Conservation (phyloP, 2,113 vertebrate species). For the Neogale vison region DNA sequence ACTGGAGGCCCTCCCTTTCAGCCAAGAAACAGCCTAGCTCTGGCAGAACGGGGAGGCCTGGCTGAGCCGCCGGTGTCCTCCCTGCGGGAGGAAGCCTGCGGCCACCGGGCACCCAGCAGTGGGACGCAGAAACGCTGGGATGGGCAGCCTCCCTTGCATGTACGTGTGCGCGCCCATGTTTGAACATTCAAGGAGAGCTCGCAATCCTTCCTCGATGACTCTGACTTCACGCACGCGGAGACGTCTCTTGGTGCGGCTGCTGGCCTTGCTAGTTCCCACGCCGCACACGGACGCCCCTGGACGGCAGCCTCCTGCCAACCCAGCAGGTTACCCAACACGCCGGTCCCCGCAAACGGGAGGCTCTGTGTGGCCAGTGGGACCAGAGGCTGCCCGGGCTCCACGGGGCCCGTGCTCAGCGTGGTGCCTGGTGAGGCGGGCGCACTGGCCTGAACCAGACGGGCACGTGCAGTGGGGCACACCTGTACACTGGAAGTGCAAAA, state of each 20-base stretch:
- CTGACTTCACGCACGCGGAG: not conserved
- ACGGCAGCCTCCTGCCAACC: not conserved
- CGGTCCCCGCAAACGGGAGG: not conserved
- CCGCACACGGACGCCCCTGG: not conserved
- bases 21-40: not conserved
- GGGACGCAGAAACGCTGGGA: not conserved
- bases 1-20: not conserved
- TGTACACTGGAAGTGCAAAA: accelerated
- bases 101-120: not conserved
- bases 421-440: not conserved
- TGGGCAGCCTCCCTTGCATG: not conserved
- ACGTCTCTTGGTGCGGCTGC: not conserved
- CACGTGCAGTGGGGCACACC: accelerated
- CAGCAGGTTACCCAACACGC: accelerated
- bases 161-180: not conserved
- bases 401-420: accelerated
- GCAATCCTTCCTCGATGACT: not conserved
- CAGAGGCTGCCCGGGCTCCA: not conserved
- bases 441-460: not conserved
- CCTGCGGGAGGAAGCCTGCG: not conserved
- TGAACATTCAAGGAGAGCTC: constrained; percentile 10
- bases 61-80: accelerated
- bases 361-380: not conserved
- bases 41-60: accelerated
- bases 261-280: accelerated